Percentiles rank a stretch among this genome's conserved stretches.
Evolutionary conservation across 2,797 vertebrate genomes (phyloP).

Genomic region (Dermochelys coriacea): DNA sequence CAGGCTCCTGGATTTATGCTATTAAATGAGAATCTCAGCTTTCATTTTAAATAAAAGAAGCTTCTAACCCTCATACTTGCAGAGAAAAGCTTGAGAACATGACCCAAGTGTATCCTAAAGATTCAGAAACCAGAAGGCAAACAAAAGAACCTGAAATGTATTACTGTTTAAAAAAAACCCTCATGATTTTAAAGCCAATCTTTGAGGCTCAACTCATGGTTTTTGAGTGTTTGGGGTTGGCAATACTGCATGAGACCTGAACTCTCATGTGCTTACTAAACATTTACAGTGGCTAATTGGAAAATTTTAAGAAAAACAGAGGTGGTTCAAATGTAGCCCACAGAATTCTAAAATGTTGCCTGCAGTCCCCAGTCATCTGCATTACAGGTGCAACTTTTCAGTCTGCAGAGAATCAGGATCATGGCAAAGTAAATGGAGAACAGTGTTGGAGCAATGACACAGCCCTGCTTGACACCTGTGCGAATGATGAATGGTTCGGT

Average conservation of each 20-base stretch:
- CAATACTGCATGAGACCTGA: neutral
- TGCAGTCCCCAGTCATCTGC: neutral
- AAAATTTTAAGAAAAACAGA: neutral
- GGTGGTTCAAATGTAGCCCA: neutral
- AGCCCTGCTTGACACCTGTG: too few species aligned
- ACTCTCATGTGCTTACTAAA: neutral
- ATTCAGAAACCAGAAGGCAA: neutral
- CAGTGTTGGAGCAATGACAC: too few species aligned
- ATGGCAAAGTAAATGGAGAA: too few species aligned
- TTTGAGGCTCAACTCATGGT: neutral
- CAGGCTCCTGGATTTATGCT: neutral
- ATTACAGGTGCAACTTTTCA: neutral
- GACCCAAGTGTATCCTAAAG: neutral
- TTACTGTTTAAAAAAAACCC: neutral
- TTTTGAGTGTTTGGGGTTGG: neutral
- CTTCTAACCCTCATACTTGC: neutral
- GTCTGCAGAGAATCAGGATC: neutral
- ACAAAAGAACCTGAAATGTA: neutral
- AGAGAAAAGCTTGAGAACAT: neutral
- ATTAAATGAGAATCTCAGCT: neutral
- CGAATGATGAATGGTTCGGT: too few species aligned
- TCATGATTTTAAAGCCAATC: neutral
- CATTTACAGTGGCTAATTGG: neutral
- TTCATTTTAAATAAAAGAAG: neutral
- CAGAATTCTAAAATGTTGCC: neutral